Percentiles rank a stretch among this genome's conserved stretches.
These are phyloP conservation scores for Parapsyche elsis DNA, from an alignment of 1,140 invertebrate genomes.

Conservation along the genomic window DNA sequence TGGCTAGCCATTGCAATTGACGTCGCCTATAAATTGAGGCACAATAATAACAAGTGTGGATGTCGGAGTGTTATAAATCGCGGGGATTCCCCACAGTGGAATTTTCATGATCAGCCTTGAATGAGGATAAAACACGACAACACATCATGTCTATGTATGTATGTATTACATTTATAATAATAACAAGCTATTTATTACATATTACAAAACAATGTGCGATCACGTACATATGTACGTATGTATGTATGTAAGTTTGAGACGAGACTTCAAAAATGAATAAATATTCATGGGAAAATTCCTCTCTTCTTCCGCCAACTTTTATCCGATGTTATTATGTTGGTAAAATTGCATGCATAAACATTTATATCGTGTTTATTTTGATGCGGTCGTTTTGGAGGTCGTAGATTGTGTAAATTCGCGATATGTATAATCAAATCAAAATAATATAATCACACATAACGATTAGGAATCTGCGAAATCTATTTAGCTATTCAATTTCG, in stretches of 20 bases:
- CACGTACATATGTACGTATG: conserved; percentile 3
- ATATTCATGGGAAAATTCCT: conserved; percentile 1
- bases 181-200: conserved; percentile 9
- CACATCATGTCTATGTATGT: too few relatives aligned
- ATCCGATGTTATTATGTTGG: not conserved
- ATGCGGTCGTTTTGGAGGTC: too few relatives aligned
- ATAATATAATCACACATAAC: too few relatives aligned
- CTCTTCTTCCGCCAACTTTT: not conserved
- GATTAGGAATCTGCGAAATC: too few relatives aligned
- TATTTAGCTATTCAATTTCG: too few relatives aligned
- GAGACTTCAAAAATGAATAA: not conserved
- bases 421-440: too few relatives aligned
- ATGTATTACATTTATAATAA: conserved; percentile 7
- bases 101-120: conserved; percentile 38
- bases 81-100: conserved; percentile 17
- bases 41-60: too few relatives aligned
- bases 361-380: not conserved
- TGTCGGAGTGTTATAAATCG: conserved; percentile 17
- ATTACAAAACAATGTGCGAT: not conserved
- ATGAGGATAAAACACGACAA: conserved; percentile 7
- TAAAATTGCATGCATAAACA: not conserved
- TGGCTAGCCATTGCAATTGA: too few relatives aligned
- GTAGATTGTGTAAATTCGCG: too few relatives aligned
- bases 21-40: too few relatives aligned
- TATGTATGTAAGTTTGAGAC: too few relatives aligned